A percentile compares a stretch with the other conserved stretches of the same genome.
Conservation (phyloP, 2,888 invertebrate species). For the Ornithoptera alexandrae region DNA sequence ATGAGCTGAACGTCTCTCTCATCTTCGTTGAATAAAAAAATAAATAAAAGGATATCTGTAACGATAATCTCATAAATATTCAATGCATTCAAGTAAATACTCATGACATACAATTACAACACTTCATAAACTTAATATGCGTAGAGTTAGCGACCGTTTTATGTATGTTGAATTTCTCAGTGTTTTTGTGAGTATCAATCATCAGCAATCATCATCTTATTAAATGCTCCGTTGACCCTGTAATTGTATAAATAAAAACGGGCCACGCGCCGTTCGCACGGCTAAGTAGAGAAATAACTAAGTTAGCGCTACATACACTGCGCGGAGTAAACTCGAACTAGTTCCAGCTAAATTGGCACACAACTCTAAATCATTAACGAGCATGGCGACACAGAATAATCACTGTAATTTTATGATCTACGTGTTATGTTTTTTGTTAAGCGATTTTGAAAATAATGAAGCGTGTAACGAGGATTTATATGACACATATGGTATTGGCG, state of each 20-base stretch:
- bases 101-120: conserved; percentile 13
- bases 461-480: neutral
- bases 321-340: conserved; percentile 11
- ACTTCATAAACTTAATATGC: conserved; percentile 14
- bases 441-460: conserved; percentile 21
- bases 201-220: conserved; percentile 53
- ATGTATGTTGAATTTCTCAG: conserved; percentile 6
- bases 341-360: conserved; percentile 28
- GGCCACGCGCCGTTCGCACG: conserved; percentile 13
- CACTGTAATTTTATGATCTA: conserved; percentile 24
- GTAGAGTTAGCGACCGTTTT: neutral
- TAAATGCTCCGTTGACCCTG: conserved; percentile 64
- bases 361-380: conserved; percentile 22
- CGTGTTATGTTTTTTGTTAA: conserved; percentile 11
- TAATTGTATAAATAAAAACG: conserved; percentile 58
- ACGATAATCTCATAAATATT: too few relatives aligned
- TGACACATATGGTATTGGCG: too few relatives aligned
- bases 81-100: neutral
- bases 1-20: too few relatives aligned
- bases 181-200: conserved; percentile 41
- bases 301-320: conserved; percentile 11
- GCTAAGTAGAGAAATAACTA: conserved; percentile 41
- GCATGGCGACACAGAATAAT: conserved; percentile 24
- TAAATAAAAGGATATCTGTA: too few relatives aligned
- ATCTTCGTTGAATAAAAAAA: too few relatives aligned